Evolutionary conservation across 2,888 invertebrate genomes (phyloP).

Genomic region (Julus scandinavius): DNA sequence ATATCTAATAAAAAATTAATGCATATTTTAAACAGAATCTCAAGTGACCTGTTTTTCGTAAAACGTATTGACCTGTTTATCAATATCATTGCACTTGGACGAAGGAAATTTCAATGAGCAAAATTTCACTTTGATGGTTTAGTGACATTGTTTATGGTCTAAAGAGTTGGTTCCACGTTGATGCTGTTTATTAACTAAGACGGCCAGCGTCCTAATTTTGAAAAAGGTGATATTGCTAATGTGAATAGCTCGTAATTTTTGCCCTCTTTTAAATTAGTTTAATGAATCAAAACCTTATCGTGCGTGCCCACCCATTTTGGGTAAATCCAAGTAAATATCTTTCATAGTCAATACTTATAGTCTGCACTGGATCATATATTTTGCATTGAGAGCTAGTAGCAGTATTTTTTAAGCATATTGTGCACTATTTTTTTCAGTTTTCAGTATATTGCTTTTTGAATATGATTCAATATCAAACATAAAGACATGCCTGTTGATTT

Average conservation of each 20-base stretch:
- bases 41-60: not conserved
- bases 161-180: not conserved
- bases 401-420: not conserved
- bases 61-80: not conserved
- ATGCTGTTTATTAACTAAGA: not conserved
- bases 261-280: not conserved
- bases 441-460: not conserved
- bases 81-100: slow-evolving; percentile 21
- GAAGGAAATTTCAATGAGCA: not conserved
- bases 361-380: too few relatives aligned
- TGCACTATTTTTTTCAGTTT: too few relatives aligned
- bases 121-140: not conserved
- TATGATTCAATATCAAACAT: not conserved
- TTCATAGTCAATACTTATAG: not conserved
- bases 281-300: not conserved
- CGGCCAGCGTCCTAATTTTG: not conserved
- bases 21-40: not conserved
- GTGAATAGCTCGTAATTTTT: not conserved
- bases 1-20: not conserved
- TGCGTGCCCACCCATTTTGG: not conserved
- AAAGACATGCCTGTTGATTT: not conserved
- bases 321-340: not conserved
- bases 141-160: slow-evolving; percentile 25
- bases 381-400: too few relatives aligned
- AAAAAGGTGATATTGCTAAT: not conserved